Percentiles rank a stretch among this genome's conserved stretches.
Conservation (phyloP, 2,888 invertebrate species). For the Lottia scabra region DNA sequence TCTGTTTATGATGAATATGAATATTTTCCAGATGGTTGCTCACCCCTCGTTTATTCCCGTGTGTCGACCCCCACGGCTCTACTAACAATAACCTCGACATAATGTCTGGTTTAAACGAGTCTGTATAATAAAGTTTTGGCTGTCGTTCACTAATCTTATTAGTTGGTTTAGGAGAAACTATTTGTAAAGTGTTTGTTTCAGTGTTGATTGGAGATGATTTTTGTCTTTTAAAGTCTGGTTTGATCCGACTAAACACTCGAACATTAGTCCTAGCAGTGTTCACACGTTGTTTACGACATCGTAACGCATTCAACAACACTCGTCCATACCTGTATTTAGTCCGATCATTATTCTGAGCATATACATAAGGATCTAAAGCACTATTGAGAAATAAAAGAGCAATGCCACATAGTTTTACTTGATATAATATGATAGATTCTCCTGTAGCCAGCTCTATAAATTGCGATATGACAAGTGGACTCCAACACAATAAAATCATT, state of each 20-base stretch:
- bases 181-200: slow-evolving; percentile 12
- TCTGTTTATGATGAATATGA: not conserved
- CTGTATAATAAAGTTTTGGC: not conserved
- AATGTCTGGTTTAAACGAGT: not conserved
- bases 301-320: slow-evolving; percentile 30
- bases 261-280: slow-evolving; percentile 9
- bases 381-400: slow-evolving; percentile 59
- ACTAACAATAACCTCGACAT: slow-evolving; percentile 1
- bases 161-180: slow-evolving; percentile 13
- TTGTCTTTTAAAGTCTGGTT: slow-evolving; percentile 5
- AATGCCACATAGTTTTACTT: slow-evolving; percentile 59
- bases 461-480: slow-evolving; percentile 53
- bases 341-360: slow-evolving; percentile 49
- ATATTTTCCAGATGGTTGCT: slow-evolving; percentile 1
- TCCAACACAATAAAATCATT: slow-evolving; percentile 55
- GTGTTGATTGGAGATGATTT: slow-evolving; percentile 5
- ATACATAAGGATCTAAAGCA: slow-evolving; percentile 56
- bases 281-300: slow-evolving; percentile 22
- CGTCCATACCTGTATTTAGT: slow-evolving; percentile 43
- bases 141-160: not conserved
- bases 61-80: not conserved
- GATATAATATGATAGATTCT: slow-evolving; percentile 54
- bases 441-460: slow-evolving; percentile 49
- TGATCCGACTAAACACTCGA: slow-evolving; percentile 7
- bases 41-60: not conserved